Evolutionary conservation across 2,113 vertebrate genomes (phyloP).

Genomic region (Bostrychus sinensis): DNA sequence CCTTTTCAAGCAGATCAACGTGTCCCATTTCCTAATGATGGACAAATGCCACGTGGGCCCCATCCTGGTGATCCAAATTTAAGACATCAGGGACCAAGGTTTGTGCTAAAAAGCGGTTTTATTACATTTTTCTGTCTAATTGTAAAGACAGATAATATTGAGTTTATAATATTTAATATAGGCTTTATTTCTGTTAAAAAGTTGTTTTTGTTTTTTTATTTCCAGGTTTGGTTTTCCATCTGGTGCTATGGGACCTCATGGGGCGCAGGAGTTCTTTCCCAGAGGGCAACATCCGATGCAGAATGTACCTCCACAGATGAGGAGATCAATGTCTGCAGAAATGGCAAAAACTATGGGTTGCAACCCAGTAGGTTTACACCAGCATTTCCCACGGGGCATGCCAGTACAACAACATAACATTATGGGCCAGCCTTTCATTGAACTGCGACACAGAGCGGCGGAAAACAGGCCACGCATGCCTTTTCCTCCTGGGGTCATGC

Average conservation of each 20-base stretch:
- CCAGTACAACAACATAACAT: constrained; percentile 92
- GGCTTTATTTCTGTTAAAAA: neutral
- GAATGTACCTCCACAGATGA: constrained; percentile 84
- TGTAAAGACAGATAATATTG: neutral
- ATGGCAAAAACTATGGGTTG: constrained; percentile 81
- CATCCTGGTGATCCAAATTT: constrained; percentile 84
- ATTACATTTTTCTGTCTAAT: constrained; percentile 2
- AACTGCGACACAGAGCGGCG: constrained; percentile 88
- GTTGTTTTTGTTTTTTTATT: neutral
- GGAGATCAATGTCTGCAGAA: constrained; percentile 87
- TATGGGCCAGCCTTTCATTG: constrained; percentile 93
- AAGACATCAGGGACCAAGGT: constrained; percentile 90
- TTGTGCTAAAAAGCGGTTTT: constrained; percentile 38
- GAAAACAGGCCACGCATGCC: constrained; percentile 86
- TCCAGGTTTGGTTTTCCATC: constrained; percentile 87
- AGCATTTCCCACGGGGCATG: constrained; percentile 86
- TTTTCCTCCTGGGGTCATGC: constrained; percentile 75
- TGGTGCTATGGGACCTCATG: constrained; percentile 79
- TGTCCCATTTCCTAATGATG: constrained; percentile 84
- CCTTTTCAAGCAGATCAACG: constrained; percentile 85
- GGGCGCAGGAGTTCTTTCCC: constrained; percentile 86
- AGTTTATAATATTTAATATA: neutral
- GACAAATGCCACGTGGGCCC: constrained; percentile 82
- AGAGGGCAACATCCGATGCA: constrained; percentile 86
- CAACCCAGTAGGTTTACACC: constrained; percentile 79